A percentile compares a stretch with the other conserved stretches of the same genome.
phyloP scores from a whole-genome alignment of 2,113 vertebrate species.

The Hydrochoerus hydrochaeris region DNA sequence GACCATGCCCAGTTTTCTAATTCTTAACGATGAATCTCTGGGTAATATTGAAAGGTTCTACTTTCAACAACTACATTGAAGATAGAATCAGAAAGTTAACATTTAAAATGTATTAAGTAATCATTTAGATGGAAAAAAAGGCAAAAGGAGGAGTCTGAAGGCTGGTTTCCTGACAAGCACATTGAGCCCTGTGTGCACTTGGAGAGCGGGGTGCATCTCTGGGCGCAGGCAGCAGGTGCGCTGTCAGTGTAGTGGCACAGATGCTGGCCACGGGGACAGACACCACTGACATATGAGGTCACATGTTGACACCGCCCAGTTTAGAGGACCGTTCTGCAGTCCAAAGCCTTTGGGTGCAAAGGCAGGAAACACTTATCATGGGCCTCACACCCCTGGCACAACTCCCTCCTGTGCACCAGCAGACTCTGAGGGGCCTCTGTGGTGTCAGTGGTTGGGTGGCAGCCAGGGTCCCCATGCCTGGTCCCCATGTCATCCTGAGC shows the following conservation, averaged over 20 bases:
- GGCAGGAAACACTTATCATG: neutral
- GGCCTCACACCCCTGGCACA: rapidly evolving
- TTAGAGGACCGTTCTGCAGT: neutral
- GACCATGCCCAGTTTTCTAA: neutral
- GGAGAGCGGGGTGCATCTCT: rapidly evolving
- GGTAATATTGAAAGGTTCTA: neutral
- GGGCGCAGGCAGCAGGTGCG: rapidly evolving
- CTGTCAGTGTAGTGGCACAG: rapidly evolving
- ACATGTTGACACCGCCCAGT: rapidly evolving
- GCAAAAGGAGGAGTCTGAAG: neutral
- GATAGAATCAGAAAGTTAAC: neutral
- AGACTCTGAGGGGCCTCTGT: rapidly evolving
- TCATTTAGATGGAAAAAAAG: too few relatives aligned
- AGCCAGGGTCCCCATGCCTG: neutral
- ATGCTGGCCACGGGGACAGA: neutral
- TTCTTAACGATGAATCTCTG: neutral
- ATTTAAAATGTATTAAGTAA: neutral
- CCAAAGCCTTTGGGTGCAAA: too few relatives aligned
- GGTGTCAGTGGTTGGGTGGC: rapidly evolving
- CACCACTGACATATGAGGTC: neutral
- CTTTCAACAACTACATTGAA: neutral
- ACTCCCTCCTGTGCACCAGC: neutral
- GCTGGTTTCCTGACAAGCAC: neutral
- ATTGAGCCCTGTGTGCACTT: rapidly evolving
- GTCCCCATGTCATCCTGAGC: neutral